Percentiles rank a stretch among this genome's conserved stretches.
Conservation (phyloP, 2,113 vertebrate genomes). For the Rhinichthys klamathensis region DNA sequence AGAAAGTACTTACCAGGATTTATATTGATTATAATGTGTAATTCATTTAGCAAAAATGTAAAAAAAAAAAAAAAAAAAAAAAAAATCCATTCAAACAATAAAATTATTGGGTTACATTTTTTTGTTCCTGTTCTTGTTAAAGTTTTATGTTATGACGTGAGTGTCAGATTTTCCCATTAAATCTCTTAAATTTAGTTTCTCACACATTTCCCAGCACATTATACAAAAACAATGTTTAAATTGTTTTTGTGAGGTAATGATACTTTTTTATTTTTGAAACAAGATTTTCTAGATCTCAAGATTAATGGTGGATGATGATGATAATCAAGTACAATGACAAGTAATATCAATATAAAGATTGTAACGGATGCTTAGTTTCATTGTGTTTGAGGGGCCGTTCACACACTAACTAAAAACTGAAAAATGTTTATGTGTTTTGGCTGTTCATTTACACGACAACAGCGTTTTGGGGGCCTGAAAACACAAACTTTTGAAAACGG, state of each 20-base stretch:
- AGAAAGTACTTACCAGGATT: neutral
- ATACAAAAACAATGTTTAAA: neutral
- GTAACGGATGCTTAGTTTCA: too few relatives aligned
- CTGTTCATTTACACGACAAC: too few relatives aligned
- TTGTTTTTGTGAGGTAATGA: neutral
- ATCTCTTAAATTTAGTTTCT: neutral
- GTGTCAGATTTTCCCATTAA: neutral
- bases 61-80: neutral
- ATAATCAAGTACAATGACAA: neutral
- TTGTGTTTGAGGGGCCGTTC: too few relatives aligned
- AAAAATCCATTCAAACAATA: neutral
- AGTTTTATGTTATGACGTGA: neutral
- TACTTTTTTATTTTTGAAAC: neutral
- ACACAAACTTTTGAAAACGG: too few relatives aligned
- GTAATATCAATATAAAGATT: neutral
- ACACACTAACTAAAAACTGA: too few relatives aligned
- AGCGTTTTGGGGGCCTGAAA: too few relatives aligned
- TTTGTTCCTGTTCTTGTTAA: neutral
- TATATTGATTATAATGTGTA: neutral
- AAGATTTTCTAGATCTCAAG: too few relatives aligned
- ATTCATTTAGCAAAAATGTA: neutral
- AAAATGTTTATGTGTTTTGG: too few relatives aligned
- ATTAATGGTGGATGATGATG: neutral
- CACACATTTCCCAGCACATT: neutral
- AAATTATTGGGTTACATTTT: neutral